Conservation (phyloP, 2,113 vertebrate species). For the Saimiri boliviensis region DNA sequence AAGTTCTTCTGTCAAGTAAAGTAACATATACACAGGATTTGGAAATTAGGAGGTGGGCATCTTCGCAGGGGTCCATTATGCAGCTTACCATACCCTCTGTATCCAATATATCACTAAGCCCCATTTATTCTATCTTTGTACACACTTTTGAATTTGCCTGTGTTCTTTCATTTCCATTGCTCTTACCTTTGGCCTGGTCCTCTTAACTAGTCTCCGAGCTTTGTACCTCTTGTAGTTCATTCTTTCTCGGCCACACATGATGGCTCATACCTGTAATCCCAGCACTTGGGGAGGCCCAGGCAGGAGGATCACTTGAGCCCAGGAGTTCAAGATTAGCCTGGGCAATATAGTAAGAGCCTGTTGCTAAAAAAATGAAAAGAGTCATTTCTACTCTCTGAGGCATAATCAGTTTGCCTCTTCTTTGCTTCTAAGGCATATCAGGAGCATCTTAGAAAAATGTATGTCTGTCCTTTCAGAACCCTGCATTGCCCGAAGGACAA, state of each 20-base stretch:
- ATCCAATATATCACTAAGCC: not conserved
- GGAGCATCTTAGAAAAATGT: not conserved
- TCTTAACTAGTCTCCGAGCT: not conserved
- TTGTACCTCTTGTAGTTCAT: not conserved
- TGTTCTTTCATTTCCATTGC: not conserved
- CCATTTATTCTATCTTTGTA: not conserved
- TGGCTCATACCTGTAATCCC: too few species aligned
- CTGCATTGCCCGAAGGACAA: not conserved
- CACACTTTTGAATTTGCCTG: not conserved
- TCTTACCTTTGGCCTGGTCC: not conserved
- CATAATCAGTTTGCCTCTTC: constrained; percentile 68
- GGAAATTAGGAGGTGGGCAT: not conserved
- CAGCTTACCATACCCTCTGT: not conserved
- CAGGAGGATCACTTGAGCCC: too few species aligned
- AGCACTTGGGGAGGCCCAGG: too few species aligned
- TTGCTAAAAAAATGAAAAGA: too few species aligned
- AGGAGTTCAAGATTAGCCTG: too few species aligned
- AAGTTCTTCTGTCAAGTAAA: not conserved
- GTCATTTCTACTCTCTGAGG: constrained; percentile 66
- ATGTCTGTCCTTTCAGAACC: not conserved
- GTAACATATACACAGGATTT: not conserved
- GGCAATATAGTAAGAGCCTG: too few species aligned
- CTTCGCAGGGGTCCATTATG: not conserved
- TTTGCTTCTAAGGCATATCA: constrained; percentile 27
- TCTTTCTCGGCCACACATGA: not conserved